Percentiles rank a stretch among this genome's conserved stretches.
Evolutionary conservation across 2,888 invertebrate species (phyloP).

Genomic region (Alloscopus bannaensis): DNA sequence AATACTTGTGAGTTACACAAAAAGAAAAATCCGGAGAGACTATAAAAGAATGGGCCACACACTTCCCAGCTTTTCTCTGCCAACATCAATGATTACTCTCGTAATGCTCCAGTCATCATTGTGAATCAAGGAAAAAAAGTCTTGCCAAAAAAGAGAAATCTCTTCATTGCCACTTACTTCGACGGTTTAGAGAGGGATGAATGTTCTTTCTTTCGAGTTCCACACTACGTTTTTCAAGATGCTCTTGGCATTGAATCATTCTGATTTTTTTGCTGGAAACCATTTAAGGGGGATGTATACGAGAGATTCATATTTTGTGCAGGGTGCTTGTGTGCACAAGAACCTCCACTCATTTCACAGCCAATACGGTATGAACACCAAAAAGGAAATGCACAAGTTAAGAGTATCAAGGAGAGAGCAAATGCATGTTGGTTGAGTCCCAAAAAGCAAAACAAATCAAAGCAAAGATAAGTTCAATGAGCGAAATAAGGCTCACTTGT

Average conservation of each 20-base stretch:
- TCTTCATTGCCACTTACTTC: constrained; percentile 9
- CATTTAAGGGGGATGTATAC: no score
- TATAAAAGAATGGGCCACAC: constrained; percentile 3
- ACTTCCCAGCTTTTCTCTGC: constrained; percentile 23
- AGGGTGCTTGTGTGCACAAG: no score
- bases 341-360: neutral
- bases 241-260: constrained; percentile 62
- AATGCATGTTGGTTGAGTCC: neutral
- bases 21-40: neutral
- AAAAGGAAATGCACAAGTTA: constrained; percentile 31
- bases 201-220: constrained; percentile 2
- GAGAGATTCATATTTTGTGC: no score
- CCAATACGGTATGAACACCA: neutral
- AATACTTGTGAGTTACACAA: neutral
- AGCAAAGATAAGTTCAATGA: no score
- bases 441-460: constrained; percentile 35
- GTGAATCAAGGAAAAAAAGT: constrained; percentile 7
- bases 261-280: no score
- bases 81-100: constrained; percentile 47
- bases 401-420: neutral
- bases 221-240: constrained; percentile 1
- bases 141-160: constrained; percentile 12
- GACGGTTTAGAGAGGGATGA: neutral
- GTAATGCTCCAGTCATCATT: constrained; percentile 33
- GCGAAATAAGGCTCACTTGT: no score